Percentiles rank a stretch among this genome's conserved stretches.
Evolutionary conservation across 2,888 invertebrate genomes (phyloP).

Genomic region (Aquatica leii): DNA sequence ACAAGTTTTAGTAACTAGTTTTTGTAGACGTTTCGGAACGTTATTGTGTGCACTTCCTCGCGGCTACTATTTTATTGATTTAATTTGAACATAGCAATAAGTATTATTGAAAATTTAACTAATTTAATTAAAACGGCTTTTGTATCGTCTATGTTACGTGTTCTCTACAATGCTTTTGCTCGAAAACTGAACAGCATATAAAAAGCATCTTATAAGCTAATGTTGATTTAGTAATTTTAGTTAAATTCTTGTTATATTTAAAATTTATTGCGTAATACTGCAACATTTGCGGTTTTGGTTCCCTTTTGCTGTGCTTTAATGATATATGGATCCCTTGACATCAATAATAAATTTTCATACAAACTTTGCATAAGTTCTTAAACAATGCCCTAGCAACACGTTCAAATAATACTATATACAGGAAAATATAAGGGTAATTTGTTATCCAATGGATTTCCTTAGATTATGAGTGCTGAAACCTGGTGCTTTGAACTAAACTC

Average conservation of each 20-base stretch:
- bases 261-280: slow-evolving; percentile 32
- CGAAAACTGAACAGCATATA: slow-evolving; percentile 6
- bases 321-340: slow-evolving; percentile 32
- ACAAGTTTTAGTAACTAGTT: too few relatives aligned
- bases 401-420: slow-evolving; percentile 26
- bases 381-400: slow-evolving; percentile 31
- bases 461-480: slow-evolving; percentile 27
- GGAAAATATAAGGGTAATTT: slow-evolving; percentile 28
- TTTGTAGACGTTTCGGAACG: too few relatives aligned
- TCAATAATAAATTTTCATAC: slow-evolving; percentile 35
- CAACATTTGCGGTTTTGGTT: slow-evolving; percentile 32
- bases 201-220: slow-evolving; percentile 10
- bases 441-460: slow-evolving; percentile 22
- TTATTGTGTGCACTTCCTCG: too few relatives aligned
- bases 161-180: background rate
- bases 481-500: slow-evolving; percentile 16
- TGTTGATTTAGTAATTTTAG: slow-evolving; percentile 29
- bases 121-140: too few relatives aligned
- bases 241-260: slow-evolving; percentile 28
- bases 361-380: slow-evolving; percentile 33
- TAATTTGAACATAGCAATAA: too few relatives aligned
- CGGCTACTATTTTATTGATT: too few relatives aligned
- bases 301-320: slow-evolving; percentile 28
- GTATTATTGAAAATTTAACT: too few relatives aligned
- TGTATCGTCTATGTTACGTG: too few relatives aligned